Evolutionary conservation across 2,888 invertebrate species (phyloP).

Genomic region (Parnassius smintheus): DNA sequence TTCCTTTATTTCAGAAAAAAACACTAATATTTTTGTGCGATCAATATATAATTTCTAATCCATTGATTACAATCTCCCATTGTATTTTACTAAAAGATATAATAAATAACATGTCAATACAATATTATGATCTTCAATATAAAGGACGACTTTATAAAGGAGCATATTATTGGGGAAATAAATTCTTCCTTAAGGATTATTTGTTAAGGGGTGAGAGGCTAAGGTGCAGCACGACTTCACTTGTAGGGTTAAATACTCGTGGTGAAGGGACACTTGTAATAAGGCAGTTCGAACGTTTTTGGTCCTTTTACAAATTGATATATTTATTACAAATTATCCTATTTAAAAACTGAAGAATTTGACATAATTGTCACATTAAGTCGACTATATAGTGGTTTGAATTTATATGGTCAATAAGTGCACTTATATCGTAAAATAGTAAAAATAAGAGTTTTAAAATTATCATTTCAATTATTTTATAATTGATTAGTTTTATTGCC

Average conservation of each 20-base stretch:
- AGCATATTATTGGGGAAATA: conserved; percentile 69
- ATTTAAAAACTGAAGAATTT: no score
- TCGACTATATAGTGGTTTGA: no score
- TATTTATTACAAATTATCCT: no score
- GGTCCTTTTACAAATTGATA: conserved; percentile 38
- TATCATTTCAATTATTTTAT: no score
- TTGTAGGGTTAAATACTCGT: conserved; percentile 26
- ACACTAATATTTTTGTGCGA: not conserved
- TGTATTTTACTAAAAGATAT: conserved; percentile 32
- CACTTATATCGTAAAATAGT: no score
- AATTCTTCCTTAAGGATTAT: conserved; percentile 55
- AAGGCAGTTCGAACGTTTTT: conserved; percentile 35
- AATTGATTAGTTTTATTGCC: no score
- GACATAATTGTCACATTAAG: no score
- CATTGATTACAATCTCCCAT: conserved; percentile 29
- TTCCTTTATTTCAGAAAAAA: no score
- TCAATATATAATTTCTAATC: conserved; percentile 24
- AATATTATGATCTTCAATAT: conserved; percentile 72
- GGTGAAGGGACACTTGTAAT: conserved; percentile 3
- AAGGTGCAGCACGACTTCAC: conserved; percentile 22
- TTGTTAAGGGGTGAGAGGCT: conserved; percentile 57
- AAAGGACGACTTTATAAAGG: conserved; percentile 54
- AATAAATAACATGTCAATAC: conserved; percentile 69
- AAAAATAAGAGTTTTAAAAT: no score
- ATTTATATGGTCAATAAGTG: no score